Evolutionary conservation across 2,113 vertebrate species (phyloP), one percentile per base, ranked within the genome.

Genomic region (Oreochromis niloticus): DNA sequence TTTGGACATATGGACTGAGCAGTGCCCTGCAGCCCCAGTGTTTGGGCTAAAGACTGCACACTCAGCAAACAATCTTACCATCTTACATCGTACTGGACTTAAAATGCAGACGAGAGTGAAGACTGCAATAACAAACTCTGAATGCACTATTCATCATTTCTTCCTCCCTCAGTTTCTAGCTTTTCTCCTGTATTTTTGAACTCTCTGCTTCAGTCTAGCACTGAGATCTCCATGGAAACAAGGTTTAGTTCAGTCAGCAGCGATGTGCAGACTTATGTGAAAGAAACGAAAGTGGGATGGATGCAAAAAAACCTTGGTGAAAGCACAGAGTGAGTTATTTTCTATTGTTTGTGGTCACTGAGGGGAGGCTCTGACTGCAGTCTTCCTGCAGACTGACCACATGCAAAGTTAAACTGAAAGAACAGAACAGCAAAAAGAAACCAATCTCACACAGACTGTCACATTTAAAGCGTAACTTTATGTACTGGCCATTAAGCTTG

Each of bases 191-290:
- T 50, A 13, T 19, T 50, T 36, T 68, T 16, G 32, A 24, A 39
- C 9, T 66, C 46, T 41, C 87, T 82, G 80, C 87, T 86, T 95
- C 89, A 89, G 85, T 6, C 63, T 43, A 82, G 85, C 61, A 82
- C 19, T 46, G 86, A 86, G 43, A 73, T 96, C 94, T 91, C 95
- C 96, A 96, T 96, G 96, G 94, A 91, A 95, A 96, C 95, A 82
- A 78, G 91, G 83, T 91, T 95, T 48, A 87, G 86, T 89, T 91
- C 92, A 93, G 84, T 87, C 81, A 90, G 89, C 73, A 86, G 61
- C 89, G 86, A 88, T 82, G 82, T 2, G 19, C 54, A 59, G 82
- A 81, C 56, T 39, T 46, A 83, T 71, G 19, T 14, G 50, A 88
- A 78, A 50, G 56, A 85, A 83, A 83, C 16, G 7, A n/a, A 55